Conservation (phyloP, 2,888 invertebrate genomes). For the Notodonta ziczac region DNA sequence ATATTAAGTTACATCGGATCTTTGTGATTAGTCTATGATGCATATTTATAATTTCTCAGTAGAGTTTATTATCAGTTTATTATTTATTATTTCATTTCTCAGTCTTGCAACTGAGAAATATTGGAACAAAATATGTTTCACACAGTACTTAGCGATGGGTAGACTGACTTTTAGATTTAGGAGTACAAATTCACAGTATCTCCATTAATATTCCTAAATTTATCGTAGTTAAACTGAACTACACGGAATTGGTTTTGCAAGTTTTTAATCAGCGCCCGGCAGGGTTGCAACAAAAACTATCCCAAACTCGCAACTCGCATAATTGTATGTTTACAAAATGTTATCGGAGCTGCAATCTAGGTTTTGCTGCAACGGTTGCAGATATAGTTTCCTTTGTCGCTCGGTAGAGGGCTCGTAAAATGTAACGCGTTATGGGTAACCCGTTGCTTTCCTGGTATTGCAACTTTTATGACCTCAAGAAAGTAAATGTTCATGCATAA, state of each 20-base stretch:
- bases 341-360: conserved; percentile 30
- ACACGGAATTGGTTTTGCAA: conserved; percentile 9
- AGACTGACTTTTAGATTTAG: too few relatives aligned
- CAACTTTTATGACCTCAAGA: not conserved
- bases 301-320: conserved; percentile 26
- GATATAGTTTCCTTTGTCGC: conserved; percentile 20
- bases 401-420: conserved; percentile 21
- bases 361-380: conserved; percentile 14
- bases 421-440: conserved; percentile 7
- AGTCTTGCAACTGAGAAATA: too few relatives aligned
- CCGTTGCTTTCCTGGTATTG: not conserved
- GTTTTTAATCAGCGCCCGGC: conserved; percentile 29
- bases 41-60: too few relatives aligned
- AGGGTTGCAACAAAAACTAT: conserved; percentile 27
- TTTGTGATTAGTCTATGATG: too few relatives aligned
- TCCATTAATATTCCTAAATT: not conserved
- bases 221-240: conserved; percentile 11
- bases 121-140: too few relatives aligned
- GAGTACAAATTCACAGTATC: not conserved
- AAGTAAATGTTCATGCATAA: conserved; percentile 1
- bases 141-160: too few relatives aligned
- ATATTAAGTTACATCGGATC: too few relatives aligned
- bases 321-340: conserved; percentile 27
- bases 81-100: too few relatives aligned
- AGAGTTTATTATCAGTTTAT: too few relatives aligned